Evolutionary conservation across 2,797 vertebrate species (phyloP), one percentile per base, ranked within the genome.

Genomic region (Microctenopoma steveboyesi): DNA sequence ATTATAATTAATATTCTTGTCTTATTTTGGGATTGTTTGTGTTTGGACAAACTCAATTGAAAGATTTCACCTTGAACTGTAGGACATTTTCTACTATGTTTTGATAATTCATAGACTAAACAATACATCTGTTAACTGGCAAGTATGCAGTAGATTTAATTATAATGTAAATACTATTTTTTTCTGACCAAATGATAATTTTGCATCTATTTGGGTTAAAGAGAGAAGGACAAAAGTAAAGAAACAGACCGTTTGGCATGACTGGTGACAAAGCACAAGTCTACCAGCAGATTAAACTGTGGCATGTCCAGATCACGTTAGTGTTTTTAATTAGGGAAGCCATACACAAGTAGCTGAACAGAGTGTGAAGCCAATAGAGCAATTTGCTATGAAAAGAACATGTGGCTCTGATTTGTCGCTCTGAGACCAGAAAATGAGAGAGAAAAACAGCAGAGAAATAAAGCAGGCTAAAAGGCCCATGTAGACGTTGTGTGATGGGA

Each of bases 301-400:
- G 67, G 83, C 69, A 63, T 51, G 63, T 69, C 65, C 55, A 55
- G 59, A 85, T 61, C 64, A 81, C 70, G 85, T 89, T 74, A 77
- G 67, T 57, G 60, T 76, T 82, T 70, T 83, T 72, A 88, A 84
- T 84, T 63, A 90, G 68, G 7, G 40, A 68, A 59, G 56, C 33
- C 54, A 49, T 70, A 70, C 39, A 63, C 69, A 83, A 84, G 81
- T 35, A 75, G 51, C 58, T 81, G 78, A 58, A 77, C 61, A 72
- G 68, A 79, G 60, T 66, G 55, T 33, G 48, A 79, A 77, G 59
- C 54, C 79, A 76, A 57, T 70, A 82, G 74, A 90, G 84, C 74
- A 81, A 56, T 80, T 83, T 80, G 74, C 77, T 88, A 78, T 80
- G 82, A 90, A 78, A 79, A 82, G 76, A 89, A 91, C 89, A 89